Base-by-base conservation (phyloP, 1,140 invertebrate species). In the Drosophila prosaltans region DNA sequence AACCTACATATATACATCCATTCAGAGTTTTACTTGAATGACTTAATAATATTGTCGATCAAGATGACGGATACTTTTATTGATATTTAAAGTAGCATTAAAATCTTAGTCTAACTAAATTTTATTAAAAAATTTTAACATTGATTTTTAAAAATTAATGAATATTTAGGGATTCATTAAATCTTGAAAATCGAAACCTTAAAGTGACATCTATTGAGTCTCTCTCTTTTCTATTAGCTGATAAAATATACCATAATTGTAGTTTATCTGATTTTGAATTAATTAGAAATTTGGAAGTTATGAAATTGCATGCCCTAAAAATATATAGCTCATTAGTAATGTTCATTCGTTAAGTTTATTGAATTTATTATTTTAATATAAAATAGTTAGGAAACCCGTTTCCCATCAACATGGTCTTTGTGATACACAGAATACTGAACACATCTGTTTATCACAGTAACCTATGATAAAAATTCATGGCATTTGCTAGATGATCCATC, bases 401-500 rank as follows among this genome's bases (percentile, higher is more conserved):
- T 48, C 45, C 21, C 21, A 3, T 8, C 21, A 45, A 4, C 7
- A 21, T 48, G 21, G 8, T 16, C 16, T 16, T 16, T 16, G 16
- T 16, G 16, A 16, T 16, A 16, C 16, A 24, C 21, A 24, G 24
- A 48, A 8, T 48, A 9, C 21, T 48, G 21, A 21, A 9, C 21
- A 51, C 45, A 48, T 48, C 1, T 36, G 32, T 3, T 2, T 48
- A 24, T 48, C n/a, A n/a, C 39, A 58, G 55, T 58, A 8, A 58
- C 55, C 7, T 10, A 24, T 30, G 16, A 62, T 68, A 55, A 63
- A 68, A 68, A 67, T 58, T 68, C 70, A 55, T 63, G 30, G 26
- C 30, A 59, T 48, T 26, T 59, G 62, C 59, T 45, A 51, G 30
- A 64, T 39, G 72, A 69, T 74, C 40, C 68, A 58, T 61, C 21